A percentile compares a stretch with the other conserved stretches of the same genome.
Evolutionary conservation across 2,797 vertebrate genomes (phyloP).

Genomic region (Pempheris klunzingeri): DNA sequence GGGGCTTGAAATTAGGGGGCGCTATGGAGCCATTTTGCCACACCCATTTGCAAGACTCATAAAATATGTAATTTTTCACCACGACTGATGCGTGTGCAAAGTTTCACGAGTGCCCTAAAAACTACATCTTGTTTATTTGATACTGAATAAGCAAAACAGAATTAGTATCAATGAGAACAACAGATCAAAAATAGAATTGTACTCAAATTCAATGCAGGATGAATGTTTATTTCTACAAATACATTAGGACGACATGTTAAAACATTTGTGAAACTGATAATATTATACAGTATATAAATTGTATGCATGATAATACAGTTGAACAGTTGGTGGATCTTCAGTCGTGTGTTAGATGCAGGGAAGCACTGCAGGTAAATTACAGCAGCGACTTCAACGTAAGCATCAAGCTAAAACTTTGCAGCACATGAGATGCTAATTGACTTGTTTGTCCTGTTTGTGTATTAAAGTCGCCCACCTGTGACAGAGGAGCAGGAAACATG

Average conservation of each 20-base stretch:
- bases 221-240: conserved; percentile 28
- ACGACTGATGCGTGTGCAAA: too few relatives aligned
- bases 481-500: background rate
- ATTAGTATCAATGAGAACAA: background rate
- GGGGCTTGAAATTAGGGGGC: too few relatives aligned
- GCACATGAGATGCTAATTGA: background rate
- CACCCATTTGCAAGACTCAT: too few relatives aligned
- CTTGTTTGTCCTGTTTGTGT: background rate
- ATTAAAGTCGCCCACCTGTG: background rate
- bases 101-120: too few relatives aligned
- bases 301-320: background rate
- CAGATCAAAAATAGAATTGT: background rate
- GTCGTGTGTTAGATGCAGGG: background rate
- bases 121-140: background rate
- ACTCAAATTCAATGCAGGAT: conserved; percentile 4
- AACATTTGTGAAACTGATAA: background rate
- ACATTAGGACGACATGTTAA: background rate
- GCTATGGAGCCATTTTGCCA: too few relatives aligned
- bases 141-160: background rate
- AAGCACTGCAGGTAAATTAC: background rate
- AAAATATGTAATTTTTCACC: too few relatives aligned
- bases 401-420: background rate
- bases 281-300: background rate
- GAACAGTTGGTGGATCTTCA: background rate
- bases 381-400: background rate